Conservation (phyloP, 2,113 vertebrate genomes). For the Struthio camelus region DNA sequence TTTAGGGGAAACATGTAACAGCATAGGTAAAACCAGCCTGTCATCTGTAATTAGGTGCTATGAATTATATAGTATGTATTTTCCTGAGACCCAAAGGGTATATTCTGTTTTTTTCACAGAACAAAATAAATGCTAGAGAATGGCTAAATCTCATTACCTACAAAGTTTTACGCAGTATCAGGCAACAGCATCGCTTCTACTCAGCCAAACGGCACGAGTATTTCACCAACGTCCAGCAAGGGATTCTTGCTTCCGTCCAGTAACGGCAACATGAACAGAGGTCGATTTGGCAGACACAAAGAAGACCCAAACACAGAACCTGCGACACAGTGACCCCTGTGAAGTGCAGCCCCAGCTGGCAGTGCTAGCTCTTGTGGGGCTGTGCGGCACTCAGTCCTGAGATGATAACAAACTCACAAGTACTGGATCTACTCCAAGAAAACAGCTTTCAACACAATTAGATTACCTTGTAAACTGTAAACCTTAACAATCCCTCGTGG, state of each 20-base stretch:
- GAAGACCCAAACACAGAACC: not conserved
- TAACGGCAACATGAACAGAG: not conserved
- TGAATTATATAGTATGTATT: rapidly evolving
- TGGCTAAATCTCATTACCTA: rapidly evolving
- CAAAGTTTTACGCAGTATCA: rapidly evolving
- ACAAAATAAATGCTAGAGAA: not conserved
- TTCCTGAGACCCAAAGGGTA: not conserved
- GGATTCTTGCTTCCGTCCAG: not conserved
- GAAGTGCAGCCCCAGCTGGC: not conserved
- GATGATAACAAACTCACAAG: not conserved
- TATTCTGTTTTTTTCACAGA: rapidly evolving
- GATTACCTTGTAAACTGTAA: not conserved
- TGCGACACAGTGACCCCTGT: not conserved
- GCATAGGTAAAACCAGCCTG: not conserved
- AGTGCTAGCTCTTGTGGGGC: not conserved
- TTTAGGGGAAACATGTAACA: not conserved
- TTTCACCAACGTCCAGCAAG: not conserved
- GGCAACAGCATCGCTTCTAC: rapidly evolving
- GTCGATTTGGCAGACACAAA: not conserved
- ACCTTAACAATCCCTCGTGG: not conserved
- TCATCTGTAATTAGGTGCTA: not conserved
- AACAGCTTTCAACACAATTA: not conserved
- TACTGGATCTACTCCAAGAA: not conserved
- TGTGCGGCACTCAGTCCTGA: not conserved
- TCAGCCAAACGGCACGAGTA: not conserved